Evolutionary conservation across 1,140 invertebrate species (phyloP).

Genomic region (Leguminivora glycinivorella): DNA sequence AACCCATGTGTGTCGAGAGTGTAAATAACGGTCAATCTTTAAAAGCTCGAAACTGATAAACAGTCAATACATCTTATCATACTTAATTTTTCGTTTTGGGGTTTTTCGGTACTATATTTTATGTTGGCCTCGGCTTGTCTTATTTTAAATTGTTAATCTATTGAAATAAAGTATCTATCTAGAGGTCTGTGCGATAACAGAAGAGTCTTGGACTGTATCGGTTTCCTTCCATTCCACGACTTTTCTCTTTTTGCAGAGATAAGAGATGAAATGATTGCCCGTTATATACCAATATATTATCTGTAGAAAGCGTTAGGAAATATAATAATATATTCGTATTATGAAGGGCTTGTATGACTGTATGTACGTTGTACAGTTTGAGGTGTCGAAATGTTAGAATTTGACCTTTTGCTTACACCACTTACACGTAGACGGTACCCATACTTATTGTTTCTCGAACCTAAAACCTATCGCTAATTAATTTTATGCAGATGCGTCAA

Average conservation of each 20-base stretch:
- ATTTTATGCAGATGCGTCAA: background rate
- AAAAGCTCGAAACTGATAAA: background rate
- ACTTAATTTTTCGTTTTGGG: background rate
- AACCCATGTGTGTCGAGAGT: background rate
- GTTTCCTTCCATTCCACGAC: too few relatives aligned
- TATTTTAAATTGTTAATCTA: background rate
- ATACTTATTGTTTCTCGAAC: background rate
- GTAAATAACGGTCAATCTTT: constrained; percentile 13
- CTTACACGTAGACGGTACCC: background rate
- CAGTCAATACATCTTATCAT: background rate
- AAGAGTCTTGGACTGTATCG: too few relatives aligned
- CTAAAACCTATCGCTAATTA: background rate
- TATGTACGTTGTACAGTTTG: too few relatives aligned
- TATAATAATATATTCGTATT: too few relatives aligned
- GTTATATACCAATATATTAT: too few relatives aligned
- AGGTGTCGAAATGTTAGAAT: too few relatives aligned
- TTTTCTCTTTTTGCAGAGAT: too few relatives aligned
- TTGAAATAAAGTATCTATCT: background rate
- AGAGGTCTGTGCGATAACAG: too few relatives aligned
- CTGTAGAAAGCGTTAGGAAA: too few relatives aligned
- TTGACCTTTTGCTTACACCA: background rate
- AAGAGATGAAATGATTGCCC: too few relatives aligned
- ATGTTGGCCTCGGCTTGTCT: background rate
- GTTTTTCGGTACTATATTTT: background rate
- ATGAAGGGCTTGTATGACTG: background rate